These are phyloP conservation scores for Acanthosepion esculentum DNA, from an alignment of 2,888 invertebrate species.

Conservation along the genomic window DNA sequence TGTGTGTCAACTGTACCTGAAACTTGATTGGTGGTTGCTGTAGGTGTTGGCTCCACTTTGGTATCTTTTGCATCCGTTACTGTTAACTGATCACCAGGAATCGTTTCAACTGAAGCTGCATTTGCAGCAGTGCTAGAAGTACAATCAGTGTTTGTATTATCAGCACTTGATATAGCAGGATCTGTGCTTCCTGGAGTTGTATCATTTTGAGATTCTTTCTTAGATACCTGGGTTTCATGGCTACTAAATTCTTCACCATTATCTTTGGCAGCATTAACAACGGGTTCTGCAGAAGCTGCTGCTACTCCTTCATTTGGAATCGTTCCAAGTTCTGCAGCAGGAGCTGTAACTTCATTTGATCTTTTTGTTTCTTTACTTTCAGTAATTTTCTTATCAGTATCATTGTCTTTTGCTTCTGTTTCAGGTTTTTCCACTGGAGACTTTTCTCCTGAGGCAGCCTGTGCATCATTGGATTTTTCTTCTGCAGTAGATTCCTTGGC, in stretches of 20 bases:
- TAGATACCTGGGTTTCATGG: not conserved
- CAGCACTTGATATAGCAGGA: too few species aligned
- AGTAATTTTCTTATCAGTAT: slow-evolving; percentile 12
- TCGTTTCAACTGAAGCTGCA: not conserved
- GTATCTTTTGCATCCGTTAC: not conserved
- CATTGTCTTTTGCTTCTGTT: slow-evolving; percentile 48
- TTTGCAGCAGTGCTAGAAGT: not conserved
- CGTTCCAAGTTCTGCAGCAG: slow-evolving; percentile 24
- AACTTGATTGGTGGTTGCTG: not conserved
- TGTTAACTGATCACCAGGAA: not conserved
- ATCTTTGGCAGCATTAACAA: not conserved
- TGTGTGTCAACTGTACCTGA: not conserved
- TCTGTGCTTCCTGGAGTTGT: not conserved
- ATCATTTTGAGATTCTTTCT: slow-evolving; percentile 46
- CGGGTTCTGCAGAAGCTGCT: not conserved
- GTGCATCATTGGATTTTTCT: not conserved
- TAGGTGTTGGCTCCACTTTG: not conserved
- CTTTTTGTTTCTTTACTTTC: not conserved
- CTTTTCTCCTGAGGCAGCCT: slow-evolving; percentile 49
- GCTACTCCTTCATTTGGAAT: not conserved
- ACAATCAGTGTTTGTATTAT: not conserved
- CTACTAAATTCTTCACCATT: not conserved
- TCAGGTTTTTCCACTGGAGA: slow-evolving; percentile 48
- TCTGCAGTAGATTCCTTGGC: slow-evolving; percentile 37
- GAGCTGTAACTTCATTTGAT: slow-evolving; percentile 34